These are phyloP conservation scores for Carpatolechia fugitivella DNA, from an alignment of 2,888 invertebrate genomes.

Conservation along the genomic window DNA sequence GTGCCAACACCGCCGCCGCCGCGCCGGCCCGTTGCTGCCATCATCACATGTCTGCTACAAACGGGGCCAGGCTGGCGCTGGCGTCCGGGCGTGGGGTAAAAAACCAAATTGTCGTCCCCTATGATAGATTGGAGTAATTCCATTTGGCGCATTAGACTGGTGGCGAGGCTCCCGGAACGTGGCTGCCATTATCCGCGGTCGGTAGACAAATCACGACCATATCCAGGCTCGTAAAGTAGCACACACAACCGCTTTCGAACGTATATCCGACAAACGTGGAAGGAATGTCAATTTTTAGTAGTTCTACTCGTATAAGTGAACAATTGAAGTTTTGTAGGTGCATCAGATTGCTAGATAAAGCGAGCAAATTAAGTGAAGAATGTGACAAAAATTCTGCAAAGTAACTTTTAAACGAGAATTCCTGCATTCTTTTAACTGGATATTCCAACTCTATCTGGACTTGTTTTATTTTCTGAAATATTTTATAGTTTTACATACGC, in stretches of 20 bases:
- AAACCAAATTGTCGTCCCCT: constrained; percentile 20
- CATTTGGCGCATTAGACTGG: constrained; percentile 27
- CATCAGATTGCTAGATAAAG: too few species aligned
- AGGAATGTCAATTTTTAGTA: constrained; percentile 12
- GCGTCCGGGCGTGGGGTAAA: constrained; percentile 10
- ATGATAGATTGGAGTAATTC: constrained; percentile 26
- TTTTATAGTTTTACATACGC: too few species aligned
- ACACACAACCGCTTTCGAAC: not conserved
- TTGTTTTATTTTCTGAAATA: too few species aligned
- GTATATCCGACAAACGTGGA: not conserved
- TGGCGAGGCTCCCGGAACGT: constrained; percentile 22
- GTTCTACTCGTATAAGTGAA: too few species aligned
- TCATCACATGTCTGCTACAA: not conserved
- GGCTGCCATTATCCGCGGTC: constrained; percentile 21
- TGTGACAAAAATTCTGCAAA: too few species aligned
- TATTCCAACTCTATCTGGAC: too few species aligned
- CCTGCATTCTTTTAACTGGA: too few species aligned
- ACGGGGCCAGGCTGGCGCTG: not conserved
- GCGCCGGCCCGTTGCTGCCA: too few species aligned
- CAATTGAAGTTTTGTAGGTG: too few species aligned
- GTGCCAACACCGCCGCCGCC: too few species aligned
- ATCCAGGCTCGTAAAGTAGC: constrained; percentile 14
- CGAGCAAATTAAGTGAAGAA: too few species aligned
- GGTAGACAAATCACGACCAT: constrained; percentile 23
- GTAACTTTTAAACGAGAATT: too few species aligned